Base-by-base conservation (phyloP, 1,140 invertebrate genomes). In the Trichogramma pretiosum region DNA sequence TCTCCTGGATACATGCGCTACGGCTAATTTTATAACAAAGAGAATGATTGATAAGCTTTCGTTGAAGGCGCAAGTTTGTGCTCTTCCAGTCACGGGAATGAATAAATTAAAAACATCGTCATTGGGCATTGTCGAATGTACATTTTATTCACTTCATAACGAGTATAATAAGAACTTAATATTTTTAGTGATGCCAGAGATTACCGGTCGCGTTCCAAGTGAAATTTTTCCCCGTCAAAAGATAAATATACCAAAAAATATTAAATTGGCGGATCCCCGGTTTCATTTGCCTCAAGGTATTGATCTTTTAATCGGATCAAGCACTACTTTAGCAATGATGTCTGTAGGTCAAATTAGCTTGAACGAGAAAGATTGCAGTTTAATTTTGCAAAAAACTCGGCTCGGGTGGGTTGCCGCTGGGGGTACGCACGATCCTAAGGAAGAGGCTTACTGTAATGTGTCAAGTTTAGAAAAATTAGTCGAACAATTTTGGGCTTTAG, bases 181-280 rank as follows among this genome's bases (percentile, higher is more conserved):
- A 8, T 18, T 36, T 13, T 36, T 36, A 30, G 23, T 28, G 13
- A 18, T 43, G 19, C 19, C 10, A 13, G 11, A 43, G 30, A 43
- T 30, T 14, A 24, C 41, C 5, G 26, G 13, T 30, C 13, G 13
- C 7, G 26, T 30, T 13, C 26, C 26, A 9, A 30, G 13, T 13
- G 13, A 30, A 52, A 17, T 11, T 11, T 48, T 52, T 38, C 50
- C 50, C 1, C 50, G 35, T 21, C 11, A 46, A 21, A 13, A 10
- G 18, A 32, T 51, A 11, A n/a, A 38, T 26, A 38, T 46, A 5
- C 42, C 36, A 14, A 8, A 5, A 5, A 51, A 51, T 21, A 46
- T 46, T 13, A 33, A 39, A 52, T 14, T 52, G 3, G 43, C 50
- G 13, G 50, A 52, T 22, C 49, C 43, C 10, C 21, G 41, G 21